Base-by-base conservation (phyloP, 1,140 invertebrate genomes). In the Tetragonula clypearis region DNA sequence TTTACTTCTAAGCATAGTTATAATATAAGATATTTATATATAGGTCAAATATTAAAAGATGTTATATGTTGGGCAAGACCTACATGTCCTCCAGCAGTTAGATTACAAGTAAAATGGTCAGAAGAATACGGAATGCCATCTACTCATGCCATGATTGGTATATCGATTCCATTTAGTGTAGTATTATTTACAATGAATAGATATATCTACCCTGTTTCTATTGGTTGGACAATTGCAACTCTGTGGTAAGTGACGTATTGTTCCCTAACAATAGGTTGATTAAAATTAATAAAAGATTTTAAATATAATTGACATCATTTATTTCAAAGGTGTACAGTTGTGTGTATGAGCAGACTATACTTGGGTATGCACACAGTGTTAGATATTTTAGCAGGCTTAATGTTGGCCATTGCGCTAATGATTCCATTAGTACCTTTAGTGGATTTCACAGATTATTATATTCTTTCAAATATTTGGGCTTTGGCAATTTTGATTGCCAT, bases 91-190 rank as follows among this genome's bases (percentile, higher is more conserved):
- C 98, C 98, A 3, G 98, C 98, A 14, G 95, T 97, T 75, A 96
- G 97, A 89, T 93, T 99, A 23, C 98, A 99, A 93, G 96, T 96
- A 41, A 98, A 98, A 95, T 98, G 97, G 97, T 96, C 97, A 1
- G 93, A 98, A 85, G 98, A 99, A 93, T 99, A 98, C 95, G 98
- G 98, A 49, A 98, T 99, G 97, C 98, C 98, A 19, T 99, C 98
- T 8, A 99, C 98, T 3, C 98, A 99, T 95, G 98, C 98, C 8
- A 98, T 99, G 97, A 97, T 98, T 69, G 98, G 97, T 8, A 96
- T 98, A 30, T 97, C 97, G 1, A 97, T 99, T 90, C 98, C 98
- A 71, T 98, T 98, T 93, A 97, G 98, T 23, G 95, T 98, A 72
- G 92, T 98, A 79, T 94, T 98, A 81, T 98, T 97, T 89, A 98